Evolutionary conservation across 92 coral and sea anemone species (phyloP).

Genomic region (Galaxea fascicularis): DNA sequence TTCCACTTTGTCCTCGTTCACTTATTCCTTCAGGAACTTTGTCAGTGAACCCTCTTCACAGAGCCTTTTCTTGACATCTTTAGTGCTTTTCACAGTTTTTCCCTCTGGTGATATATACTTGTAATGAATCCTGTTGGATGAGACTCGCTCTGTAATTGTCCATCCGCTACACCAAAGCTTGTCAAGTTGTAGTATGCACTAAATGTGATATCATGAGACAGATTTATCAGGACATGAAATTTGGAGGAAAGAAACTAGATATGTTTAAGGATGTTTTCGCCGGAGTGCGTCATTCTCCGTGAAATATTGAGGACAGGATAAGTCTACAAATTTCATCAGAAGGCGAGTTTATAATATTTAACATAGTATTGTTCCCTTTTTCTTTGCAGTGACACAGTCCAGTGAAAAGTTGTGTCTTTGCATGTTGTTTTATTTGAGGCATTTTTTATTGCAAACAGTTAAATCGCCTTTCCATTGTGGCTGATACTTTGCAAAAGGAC

Average conservation of each 20-base stretch:
- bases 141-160: too few species aligned
- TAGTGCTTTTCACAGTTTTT: too few species aligned
- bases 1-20: too few species aligned
- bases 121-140: too few species aligned
- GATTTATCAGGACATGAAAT: neutral
- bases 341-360: conserved; percentile 4
- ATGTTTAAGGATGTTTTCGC: neutral
- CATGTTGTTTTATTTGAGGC: neutral
- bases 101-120: too few species aligned
- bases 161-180: too few species aligned
- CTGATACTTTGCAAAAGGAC: too few species aligned
- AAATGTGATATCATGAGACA: neutral
- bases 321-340: neutral
- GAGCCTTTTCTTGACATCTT: too few species aligned
- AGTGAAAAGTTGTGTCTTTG: neutral
- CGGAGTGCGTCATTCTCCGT: neutral
- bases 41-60: too few species aligned
- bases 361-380: neutral
- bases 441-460: too few species aligned
- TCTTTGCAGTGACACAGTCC: conserved; percentile 7
- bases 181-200: neutral
- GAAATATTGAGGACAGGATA: neutral
- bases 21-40: too few species aligned
- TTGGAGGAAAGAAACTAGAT: conserved; percentile 8
- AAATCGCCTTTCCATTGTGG: too few species aligned